These are phyloP conservation scores for Megaptera novaeangliae DNA, from an alignment of 2,113 vertebrate species.

Conservation along the genomic window DNA sequence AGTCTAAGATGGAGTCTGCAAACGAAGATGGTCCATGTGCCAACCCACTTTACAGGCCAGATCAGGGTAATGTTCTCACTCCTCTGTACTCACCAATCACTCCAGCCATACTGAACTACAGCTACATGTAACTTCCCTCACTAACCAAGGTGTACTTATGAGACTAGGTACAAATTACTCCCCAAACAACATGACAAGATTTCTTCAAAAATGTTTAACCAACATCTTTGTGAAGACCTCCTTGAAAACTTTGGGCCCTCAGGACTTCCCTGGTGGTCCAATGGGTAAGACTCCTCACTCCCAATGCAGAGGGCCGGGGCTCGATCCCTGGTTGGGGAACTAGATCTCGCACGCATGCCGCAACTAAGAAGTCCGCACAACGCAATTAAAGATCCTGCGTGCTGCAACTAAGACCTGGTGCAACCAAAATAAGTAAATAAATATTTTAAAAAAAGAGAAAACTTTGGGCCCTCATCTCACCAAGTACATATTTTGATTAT, in stretches of 20 bases:
- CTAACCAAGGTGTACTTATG: not conserved
- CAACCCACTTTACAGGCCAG: not conserved
- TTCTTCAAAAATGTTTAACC: constrained; percentile 21
- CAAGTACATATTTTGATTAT: not conserved
- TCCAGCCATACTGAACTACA: not conserved
- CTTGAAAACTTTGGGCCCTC: not conserved
- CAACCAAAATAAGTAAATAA: too few species aligned
- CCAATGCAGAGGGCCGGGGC: not conserved
- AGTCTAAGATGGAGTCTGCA: not conserved
- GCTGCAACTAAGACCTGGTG: too few species aligned
- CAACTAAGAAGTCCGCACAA: too few species aligned
- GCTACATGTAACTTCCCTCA: not conserved
- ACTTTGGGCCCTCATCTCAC: not conserved
- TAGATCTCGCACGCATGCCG: too few species aligned
- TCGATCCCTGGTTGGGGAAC: too few species aligned
- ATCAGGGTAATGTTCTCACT: not conserved
- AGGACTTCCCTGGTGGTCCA: not conserved
- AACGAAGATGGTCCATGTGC: not conserved
- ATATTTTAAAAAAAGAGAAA: too few species aligned
- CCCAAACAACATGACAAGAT: not conserved
- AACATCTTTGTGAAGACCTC: not conserved
- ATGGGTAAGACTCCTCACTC: too few species aligned
- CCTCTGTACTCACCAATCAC: not conserved
- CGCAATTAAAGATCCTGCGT: too few species aligned
- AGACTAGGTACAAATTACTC: not conserved